These are phyloP conservation scores for Phylloscopus collybita DNA, from an alignment of 2,797 vertebrate species.

Conservation along the genomic window DNA sequence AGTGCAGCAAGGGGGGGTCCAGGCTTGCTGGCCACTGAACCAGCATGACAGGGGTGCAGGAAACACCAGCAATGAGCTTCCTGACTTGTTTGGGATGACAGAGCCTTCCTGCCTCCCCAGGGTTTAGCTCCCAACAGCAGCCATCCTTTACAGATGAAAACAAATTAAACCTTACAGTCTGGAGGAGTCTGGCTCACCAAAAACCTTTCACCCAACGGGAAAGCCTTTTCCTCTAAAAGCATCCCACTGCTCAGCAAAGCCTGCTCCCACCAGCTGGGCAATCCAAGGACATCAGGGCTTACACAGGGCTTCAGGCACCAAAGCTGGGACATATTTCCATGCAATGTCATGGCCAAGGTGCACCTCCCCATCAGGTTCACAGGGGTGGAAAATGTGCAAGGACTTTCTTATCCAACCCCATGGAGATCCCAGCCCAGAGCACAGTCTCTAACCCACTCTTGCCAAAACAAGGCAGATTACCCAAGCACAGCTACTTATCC, in stretches of 20 bases:
- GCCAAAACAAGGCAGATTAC: fast-evolving
- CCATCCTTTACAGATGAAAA: not conserved
- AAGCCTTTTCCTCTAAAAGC: not conserved
- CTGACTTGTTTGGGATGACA: not conserved
- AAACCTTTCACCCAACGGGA: not conserved
- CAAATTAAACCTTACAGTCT: not conserved
- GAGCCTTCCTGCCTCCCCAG: not conserved
- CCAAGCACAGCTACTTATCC: not conserved
- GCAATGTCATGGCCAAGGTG: fast-evolving
- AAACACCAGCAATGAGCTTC: not conserved
- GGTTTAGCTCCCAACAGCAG: not conserved
- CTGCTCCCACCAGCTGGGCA: not conserved
- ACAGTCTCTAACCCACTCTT: not conserved
- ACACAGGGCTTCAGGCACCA: not conserved
- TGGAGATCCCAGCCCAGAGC: not conserved
- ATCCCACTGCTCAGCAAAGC: not conserved
- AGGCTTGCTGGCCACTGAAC: not conserved
- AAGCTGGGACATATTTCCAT: fast-evolving
- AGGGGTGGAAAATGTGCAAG: not conserved
- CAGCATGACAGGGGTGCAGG: fast-evolving
- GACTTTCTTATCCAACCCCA: not conserved
- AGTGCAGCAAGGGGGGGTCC: fast-evolving
- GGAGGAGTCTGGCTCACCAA: not conserved
- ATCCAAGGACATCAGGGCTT: not conserved
- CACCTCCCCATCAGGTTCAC: not conserved